These are phyloP conservation scores for Pseudotriccus pelzelni DNA, from an alignment of 2,797 vertebrate species.

Conservation along the genomic window DNA sequence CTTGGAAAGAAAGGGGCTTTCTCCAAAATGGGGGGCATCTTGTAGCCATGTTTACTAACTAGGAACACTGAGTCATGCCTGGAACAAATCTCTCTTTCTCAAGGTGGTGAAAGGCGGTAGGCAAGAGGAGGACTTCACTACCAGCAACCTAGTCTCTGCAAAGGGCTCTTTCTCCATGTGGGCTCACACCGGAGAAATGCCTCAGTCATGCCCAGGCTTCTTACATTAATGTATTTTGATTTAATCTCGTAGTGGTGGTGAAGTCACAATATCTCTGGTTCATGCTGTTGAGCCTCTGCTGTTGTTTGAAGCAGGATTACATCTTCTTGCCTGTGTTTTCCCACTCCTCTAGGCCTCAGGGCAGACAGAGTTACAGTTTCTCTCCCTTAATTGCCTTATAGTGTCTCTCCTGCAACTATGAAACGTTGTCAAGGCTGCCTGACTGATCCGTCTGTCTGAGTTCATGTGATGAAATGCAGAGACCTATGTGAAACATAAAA, in stretches of 20 bases:
- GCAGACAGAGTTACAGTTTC: background rate
- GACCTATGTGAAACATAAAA: background rate
- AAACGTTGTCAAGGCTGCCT: background rate
- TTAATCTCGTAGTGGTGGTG: background rate
- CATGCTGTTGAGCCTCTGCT: background rate
- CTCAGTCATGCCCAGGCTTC: background rate
- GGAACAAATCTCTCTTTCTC: background rate
- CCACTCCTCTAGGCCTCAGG: background rate
- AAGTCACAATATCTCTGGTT: background rate
- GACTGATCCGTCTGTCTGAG: background rate
- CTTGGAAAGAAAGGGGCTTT: background rate
- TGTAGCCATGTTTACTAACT: background rate
- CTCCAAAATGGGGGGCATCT: background rate
- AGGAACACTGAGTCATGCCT: background rate
- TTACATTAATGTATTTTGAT: background rate
- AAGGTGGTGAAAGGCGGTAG: background rate
- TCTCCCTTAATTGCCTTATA: background rate
- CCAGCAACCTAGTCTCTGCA: background rate
- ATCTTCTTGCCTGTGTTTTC: background rate
- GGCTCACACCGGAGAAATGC: background rate
- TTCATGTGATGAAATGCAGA: background rate
- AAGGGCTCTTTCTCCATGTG: background rate
- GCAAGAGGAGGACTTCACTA: background rate
- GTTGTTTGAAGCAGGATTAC: background rate
- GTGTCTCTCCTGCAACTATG: background rate